Evolutionary conservation across 2,797 vertebrate species (phyloP).

Genomic region (Trachurus trachurus): DNA sequence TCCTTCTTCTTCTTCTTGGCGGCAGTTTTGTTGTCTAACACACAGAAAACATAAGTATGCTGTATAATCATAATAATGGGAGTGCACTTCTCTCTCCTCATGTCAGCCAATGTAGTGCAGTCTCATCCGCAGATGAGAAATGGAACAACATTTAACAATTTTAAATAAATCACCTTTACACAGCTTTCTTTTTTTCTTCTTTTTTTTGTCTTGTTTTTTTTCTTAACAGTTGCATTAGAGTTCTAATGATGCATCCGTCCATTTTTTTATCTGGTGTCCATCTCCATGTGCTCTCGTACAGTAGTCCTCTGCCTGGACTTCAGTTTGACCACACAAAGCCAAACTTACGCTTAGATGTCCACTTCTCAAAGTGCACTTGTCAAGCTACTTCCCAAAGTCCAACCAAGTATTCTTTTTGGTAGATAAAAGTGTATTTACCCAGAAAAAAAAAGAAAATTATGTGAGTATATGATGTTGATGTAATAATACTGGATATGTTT

Average conservation of each 20-base stretch:
- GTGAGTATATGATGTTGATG: conserved; percentile 78
- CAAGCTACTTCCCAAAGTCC: conserved; percentile 71
- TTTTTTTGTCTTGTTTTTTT: not conserved
- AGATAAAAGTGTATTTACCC: conserved; percentile 72
- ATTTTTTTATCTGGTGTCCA: conserved; percentile 65
- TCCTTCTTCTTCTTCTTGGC: conserved; percentile 35
- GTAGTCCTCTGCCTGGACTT: conserved; percentile 62
- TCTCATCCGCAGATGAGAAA: conserved; percentile 79
- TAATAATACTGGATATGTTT: conserved; percentile 83
- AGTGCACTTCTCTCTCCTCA: conserved; percentile 62
- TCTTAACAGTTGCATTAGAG: conserved; percentile 63
- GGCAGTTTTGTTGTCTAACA: conserved; percentile 51
- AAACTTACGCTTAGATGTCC: conserved; percentile 60
- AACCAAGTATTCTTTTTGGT: conserved; percentile 64
- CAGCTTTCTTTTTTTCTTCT: conserved; percentile 26
- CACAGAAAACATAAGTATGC: conserved; percentile 51
- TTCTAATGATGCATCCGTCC: conserved; percentile 63
- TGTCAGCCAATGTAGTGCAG: conserved; percentile 86
- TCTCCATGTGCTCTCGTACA: conserved; percentile 50
- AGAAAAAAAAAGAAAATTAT: conserved; percentile 68
- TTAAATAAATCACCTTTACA: conserved; percentile 82
- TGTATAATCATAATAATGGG: conserved; percentile 60
- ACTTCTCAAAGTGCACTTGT: conserved; percentile 81
- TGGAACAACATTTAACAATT: conserved; percentile 78
- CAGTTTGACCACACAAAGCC: conserved; percentile 60